Conservation (phyloP, 2,113 vertebrate genomes). For the Pelvicachromis taeniatus region DNA sequence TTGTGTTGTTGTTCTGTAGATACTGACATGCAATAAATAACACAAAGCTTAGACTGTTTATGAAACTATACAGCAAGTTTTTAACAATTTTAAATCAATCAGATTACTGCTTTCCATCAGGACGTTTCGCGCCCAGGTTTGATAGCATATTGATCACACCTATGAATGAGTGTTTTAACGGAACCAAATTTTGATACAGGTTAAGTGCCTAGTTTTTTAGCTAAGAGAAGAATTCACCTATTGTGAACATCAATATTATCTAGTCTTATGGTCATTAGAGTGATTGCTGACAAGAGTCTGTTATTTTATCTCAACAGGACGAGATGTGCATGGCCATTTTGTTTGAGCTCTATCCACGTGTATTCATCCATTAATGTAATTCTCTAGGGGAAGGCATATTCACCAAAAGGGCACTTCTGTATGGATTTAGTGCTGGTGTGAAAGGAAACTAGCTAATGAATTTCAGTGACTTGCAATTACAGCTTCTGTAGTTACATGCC, state of each 20-base stretch:
- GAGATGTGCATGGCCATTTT: background rate
- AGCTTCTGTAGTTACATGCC: slow-evolving; percentile 42
- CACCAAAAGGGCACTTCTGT: slow-evolving; percentile 38
- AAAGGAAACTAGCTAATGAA: slow-evolving; percentile 57
- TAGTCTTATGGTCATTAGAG: background rate
- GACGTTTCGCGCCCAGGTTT: background rate
- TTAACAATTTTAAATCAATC: background rate
- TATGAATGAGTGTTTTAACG: background rate
- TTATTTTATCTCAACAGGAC: background rate
- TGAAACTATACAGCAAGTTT: background rate
- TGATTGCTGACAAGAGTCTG: background rate
- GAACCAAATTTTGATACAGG: background rate
- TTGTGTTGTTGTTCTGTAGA: background rate
- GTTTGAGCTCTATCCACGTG: slow-evolving; percentile 18
- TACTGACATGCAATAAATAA: background rate
- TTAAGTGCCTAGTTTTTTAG: background rate
- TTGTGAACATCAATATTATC: background rate
- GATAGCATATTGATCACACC: background rate
- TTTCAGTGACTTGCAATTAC: slow-evolving; percentile 57
- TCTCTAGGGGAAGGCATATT: background rate
- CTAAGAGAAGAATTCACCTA: background rate
- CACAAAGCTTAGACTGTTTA: background rate
- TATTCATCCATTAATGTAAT: slow-evolving; percentile 53
- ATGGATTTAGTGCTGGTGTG: slow-evolving; percentile 45
- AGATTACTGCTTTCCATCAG: background rate